Base-by-base conservation (phyloP, 2,888 invertebrate species). In the Choristoneura rosaceana region DNA sequence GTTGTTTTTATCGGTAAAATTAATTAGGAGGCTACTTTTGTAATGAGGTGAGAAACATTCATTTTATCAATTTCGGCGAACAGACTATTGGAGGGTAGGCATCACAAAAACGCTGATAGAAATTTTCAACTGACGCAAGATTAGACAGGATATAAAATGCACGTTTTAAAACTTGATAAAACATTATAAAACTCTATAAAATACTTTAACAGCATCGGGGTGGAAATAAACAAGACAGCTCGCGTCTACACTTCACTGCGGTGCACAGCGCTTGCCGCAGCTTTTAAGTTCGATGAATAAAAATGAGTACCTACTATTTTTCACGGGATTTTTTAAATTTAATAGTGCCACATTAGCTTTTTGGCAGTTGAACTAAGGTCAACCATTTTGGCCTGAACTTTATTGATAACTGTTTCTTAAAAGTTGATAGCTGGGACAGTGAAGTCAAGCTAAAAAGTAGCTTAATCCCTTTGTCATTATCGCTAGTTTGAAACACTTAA, bases 191-290 rank as follows among this genome's bases (percentile, higher is more conserved):
- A 59, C 47, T 41, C 38, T 14, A 65, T 65, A 70, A 60, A 70
- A 69, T 8, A 12, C n/a, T 15, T 50, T 47, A 47, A 15, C 55
- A 55, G 55, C 52, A 61, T 25, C 33, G 52, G 45, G 41, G 15
- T 25, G 43, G 55, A 69, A 69, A 69, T 45, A 63, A 69, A 69
- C 69, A 63, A 63, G 55, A 69, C 55, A 55, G 41, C 38, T 33
- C 58, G 58, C 45, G 55, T 62, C 62, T 55, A 55, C 25, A 25
- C 25, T 25, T 25, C 25, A 25, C 25, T 25, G 25, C 25, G 25
- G 25, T 2, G 2, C 25, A 25, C 69, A 55, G 17, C 55, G 45
- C 45, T 38, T 8, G 34, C 38, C 34, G 2, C 7, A 50, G 52
- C 55, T 55, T 69, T 63, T 58, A 55, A n/a, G 45, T 63, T 69